Base-by-base conservation (phyloP, 2,113 vertebrate genomes). In the Platichthys flesus region DNA sequence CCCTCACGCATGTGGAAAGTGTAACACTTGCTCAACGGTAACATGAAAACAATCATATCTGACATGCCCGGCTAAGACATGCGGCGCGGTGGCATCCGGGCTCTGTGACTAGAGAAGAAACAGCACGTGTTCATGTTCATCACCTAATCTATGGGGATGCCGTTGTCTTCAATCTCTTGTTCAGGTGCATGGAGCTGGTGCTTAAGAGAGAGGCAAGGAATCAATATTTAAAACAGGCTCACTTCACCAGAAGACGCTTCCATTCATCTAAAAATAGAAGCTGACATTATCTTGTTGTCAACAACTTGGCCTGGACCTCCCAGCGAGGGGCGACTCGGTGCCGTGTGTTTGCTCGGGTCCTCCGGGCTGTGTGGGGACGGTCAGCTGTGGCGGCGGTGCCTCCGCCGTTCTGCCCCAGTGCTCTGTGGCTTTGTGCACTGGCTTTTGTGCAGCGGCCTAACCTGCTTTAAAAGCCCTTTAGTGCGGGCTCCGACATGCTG, bases 221-320 rank as follows among this genome's bases (percentile, higher is more conserved):
- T 82, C 78, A 81, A 83, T 83, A 83, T 85, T 87, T 85, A 57
- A 87, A 77, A 59, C 56, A 35, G 77, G 14, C 71, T 64, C 55
- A 23, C 40, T 67, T 31, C 71, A 8, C 70, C 71, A 45, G 1
- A 35, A 82, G 68, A 82, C 26, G 18, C 74, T 57, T 59, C 2
- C 62, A 47, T 65, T 74, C 57, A 3, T 82, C 76, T 86, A 83
- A 79, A 88, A 89, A 83, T 85, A 86, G 84, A 58, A 6, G 37
- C 78, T 59, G 81, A 74, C 74, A 82, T 85, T 81, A 80, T 76
- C 83, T 85, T 26, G 78, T 74, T 79, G 85, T 85, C 70, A 78
- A 78, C 83, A 61, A 60, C 74, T 68, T 28, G 49, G 26, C 75
- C 45, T 2, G 73, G 65, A 73, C 82, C 68, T 73, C 69, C 78